These are phyloP conservation scores for Anaspis maculata DNA, from an alignment of 2,888 invertebrate species.

Conservation along the genomic window DNA sequence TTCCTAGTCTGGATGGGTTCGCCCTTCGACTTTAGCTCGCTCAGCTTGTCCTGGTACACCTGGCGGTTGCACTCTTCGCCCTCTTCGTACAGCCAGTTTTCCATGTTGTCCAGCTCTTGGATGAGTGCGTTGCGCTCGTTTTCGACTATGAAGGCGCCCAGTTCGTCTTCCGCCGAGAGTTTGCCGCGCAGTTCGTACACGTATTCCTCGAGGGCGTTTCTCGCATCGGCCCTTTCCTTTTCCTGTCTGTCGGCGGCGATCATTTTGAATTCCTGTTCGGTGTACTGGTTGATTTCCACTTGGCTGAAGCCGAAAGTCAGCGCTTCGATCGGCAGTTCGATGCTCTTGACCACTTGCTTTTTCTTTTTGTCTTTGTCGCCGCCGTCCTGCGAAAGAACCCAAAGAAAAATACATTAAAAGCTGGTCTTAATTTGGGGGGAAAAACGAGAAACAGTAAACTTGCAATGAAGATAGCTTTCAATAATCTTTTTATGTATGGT, in stretches of 20 bases:
- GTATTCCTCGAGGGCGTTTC: constrained; percentile 96
- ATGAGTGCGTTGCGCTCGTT: constrained; percentile 57
- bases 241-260: constrained; percentile 76
- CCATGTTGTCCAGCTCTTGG: constrained; percentile 69
- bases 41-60: constrained; percentile 57
- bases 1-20: constrained; percentile 83
- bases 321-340: constrained; percentile 80
- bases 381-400: constrained; percentile 34
- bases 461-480: too few species aligned
- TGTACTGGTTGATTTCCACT: constrained; percentile 61
- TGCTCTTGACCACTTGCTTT: constrained; percentile 69
- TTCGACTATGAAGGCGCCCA: constrained; percentile 66
- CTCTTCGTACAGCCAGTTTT: constrained; percentile 95
- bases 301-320: constrained; percentile 62
- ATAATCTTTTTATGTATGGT: too few species aligned
- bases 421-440: too few species aligned
- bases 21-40: constrained; percentile 63
- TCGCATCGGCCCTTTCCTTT: constrained; percentile 90
- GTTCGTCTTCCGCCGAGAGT: constrained; percentile 64
- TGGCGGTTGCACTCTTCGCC: constrained; percentile 88
- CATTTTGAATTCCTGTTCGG: constrained; percentile 56
- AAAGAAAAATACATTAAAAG: too few species aligned
- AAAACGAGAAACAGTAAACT: too few species aligned
- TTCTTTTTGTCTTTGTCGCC: constrained; percentile 64
- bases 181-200: constrained; percentile 94